phyloP scores from a whole-genome alignment of 2,797 vertebrate species.

The Poeciliopsis paucimaculata region DNA sequence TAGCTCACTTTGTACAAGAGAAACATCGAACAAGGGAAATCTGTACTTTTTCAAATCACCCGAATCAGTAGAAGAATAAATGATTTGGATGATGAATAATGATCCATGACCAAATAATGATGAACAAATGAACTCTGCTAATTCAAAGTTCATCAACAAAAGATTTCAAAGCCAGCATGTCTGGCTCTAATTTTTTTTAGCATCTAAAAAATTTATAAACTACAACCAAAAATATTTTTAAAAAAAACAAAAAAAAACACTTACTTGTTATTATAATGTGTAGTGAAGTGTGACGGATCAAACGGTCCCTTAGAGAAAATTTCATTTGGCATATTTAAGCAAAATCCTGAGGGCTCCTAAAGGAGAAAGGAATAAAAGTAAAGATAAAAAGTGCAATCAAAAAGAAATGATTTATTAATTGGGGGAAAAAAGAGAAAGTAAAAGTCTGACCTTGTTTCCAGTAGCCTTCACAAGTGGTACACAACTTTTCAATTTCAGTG shows the following conservation, averaged over 20 bases:
- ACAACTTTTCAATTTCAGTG: background rate
- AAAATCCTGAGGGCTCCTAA: constrained; percentile 63
- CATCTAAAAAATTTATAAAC: background rate
- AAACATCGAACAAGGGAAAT: background rate
- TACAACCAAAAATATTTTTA: constrained; percentile 2
- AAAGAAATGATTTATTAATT: background rate
- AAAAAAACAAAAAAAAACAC: constrained; percentile 19
- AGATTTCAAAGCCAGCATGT: background rate
- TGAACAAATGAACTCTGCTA: background rate
- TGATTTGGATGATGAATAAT: background rate
- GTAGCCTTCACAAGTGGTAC: constrained; percentile 15
- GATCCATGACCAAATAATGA: background rate
- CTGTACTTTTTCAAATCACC: background rate
- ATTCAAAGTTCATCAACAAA: background rate
- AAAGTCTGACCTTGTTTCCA: constrained; percentile 58
- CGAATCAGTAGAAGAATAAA: background rate
- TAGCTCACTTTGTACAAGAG: background rate
- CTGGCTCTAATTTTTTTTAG: background rate
- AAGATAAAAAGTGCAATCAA: background rate
- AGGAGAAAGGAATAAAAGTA: constrained; percentile 24
- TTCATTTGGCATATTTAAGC: constrained; percentile 57
- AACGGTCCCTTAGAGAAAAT: constrained; percentile 42
- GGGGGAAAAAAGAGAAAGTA: too few relatives aligned
- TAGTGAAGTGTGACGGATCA: constrained; percentile 59
- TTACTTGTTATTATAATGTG: constrained; percentile 67